Evolutionary conservation across 1,140 invertebrate species (phyloP).

Genomic region (Gryllus bimaculatus): DNA sequence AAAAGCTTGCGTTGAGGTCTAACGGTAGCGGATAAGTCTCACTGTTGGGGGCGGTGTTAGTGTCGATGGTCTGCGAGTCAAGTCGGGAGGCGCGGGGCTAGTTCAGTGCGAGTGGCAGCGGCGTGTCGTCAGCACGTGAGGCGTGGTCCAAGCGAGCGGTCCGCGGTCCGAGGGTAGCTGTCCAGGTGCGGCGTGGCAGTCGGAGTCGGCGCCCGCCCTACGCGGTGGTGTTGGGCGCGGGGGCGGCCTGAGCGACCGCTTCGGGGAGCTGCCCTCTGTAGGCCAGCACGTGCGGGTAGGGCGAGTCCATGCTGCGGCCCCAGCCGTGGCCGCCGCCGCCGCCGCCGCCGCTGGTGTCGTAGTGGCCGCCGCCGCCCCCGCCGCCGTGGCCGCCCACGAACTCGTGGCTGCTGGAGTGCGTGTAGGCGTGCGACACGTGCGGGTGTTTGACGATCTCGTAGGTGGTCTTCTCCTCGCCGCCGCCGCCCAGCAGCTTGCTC

Average conservation of each 20-base stretch:
- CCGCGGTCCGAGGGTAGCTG: background rate
- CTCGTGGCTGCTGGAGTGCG: constrained; percentile 57
- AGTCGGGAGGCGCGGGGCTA: no score
- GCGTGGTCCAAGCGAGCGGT: no score
- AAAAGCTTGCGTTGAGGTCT: no score
- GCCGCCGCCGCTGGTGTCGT: constrained; percentile 9
- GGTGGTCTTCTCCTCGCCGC: constrained; percentile 62
- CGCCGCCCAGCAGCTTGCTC: constrained; percentile 55
- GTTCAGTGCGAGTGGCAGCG: no score
- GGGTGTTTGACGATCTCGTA: constrained; percentile 78
- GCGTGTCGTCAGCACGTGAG: no score
- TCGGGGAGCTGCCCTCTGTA: constrained; percentile 17
- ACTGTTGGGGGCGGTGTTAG: no score
- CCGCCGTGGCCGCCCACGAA: constrained; percentile 37
- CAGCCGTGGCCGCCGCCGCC: background rate
- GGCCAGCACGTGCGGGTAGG: constrained; percentile 18
- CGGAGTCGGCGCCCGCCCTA: background rate
- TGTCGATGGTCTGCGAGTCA: no score
- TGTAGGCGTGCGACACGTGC: constrained; percentile 63
- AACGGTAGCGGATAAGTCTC: no score
- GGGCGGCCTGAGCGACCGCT: no score
- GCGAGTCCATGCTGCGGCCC: background rate
- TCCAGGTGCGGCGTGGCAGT: background rate
- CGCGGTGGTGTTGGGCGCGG: background rate
- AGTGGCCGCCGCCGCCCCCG: constrained; percentile 15